Evolutionary conservation across 2,113 vertebrate genomes (phyloP).

Genomic region (Tricholaema leucomelas): DNA sequence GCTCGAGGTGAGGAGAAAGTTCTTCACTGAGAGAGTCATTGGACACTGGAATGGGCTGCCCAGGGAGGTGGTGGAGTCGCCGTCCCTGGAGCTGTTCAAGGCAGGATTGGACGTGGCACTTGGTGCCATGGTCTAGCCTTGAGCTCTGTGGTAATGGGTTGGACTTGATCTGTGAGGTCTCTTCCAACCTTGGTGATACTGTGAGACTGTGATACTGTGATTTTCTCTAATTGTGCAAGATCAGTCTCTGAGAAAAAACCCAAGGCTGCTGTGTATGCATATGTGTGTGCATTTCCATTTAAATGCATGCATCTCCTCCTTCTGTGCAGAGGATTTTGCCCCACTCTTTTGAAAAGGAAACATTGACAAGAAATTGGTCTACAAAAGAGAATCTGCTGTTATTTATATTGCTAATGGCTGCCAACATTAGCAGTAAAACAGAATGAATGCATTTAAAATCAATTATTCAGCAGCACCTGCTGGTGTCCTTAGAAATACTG

Average conservation of each 20-base stretch:
- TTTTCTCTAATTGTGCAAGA: neutral
- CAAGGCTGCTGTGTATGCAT: no score
- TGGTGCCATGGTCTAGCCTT: no score
- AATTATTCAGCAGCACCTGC: constrained; percentile 48
- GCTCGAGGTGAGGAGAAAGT: no score
- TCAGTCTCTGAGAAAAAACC: neutral
- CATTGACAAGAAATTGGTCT: neutral
- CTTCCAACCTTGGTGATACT: no score
- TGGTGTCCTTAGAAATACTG: constrained; percentile 3
- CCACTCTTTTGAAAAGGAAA: neutral
- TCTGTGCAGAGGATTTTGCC: neutral
- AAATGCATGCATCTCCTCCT: neutral
- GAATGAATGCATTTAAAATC: constrained; percentile 24
- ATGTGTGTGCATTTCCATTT: neutral
- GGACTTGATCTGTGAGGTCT: no score
- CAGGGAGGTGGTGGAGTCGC: no score
- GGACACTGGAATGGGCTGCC: no score
- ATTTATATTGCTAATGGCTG: constrained; percentile 29
- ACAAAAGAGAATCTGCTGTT: neutral
- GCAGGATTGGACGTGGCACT: no score
- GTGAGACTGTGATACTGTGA: no score
- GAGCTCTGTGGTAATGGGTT: no score
- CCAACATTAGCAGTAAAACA: neutral
- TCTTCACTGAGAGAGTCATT: no score
- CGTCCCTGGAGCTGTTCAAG: no score